Evolutionary conservation across 2,888 invertebrate species (phyloP).

Genomic region (Tetropium fuscum): DNA sequence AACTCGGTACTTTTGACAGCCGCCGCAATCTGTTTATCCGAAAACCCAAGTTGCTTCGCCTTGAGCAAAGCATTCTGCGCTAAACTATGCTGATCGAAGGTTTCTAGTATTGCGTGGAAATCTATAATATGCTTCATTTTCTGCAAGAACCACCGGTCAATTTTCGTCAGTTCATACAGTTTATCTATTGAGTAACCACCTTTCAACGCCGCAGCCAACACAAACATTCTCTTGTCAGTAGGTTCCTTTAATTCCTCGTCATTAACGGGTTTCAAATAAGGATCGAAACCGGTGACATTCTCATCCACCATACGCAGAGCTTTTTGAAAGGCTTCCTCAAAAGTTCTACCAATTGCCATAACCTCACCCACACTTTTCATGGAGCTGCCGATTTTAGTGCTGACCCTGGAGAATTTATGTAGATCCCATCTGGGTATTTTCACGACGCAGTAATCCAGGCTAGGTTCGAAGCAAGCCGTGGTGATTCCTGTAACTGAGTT

Average conservation of each 20-base stretch:
- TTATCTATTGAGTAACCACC: conserved; percentile 84
- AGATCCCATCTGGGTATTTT: conserved; percentile 99
- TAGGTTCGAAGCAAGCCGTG: conserved; percentile 99
- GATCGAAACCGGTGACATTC: conserved; percentile 93
- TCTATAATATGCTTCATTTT: conserved; percentile 94
- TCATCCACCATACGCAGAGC: conserved; percentile 99
- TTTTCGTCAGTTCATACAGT: conserved; percentile 93
- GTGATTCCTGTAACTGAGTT: conserved; percentile 96
- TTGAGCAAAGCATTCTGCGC: conserved; percentile 74
- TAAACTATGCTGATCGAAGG: conserved; percentile 73
- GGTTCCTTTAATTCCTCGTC: conserved; percentile 92
- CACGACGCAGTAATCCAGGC: conserved; percentile 98
- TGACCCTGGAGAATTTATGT: conserved; percentile 93
- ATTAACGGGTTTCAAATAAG: conserved; percentile 77
- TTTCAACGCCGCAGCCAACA: conserved; percentile 92
- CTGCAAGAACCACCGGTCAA: conserved; percentile 96
- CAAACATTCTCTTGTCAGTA: conserved; percentile 97
- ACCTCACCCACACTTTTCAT: conserved; percentile 99
- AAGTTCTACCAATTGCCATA: conserved; percentile 97
- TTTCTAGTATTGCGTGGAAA: conserved; percentile 77
- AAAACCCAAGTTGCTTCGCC: conserved; percentile 96
- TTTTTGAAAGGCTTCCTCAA: conserved; percentile 99
- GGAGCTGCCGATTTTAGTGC: conserved; percentile 97
- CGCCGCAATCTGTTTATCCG: conserved; percentile 94
- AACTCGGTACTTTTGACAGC: conserved; percentile 90